These are phyloP conservation scores for Guaruba guarouba DNA, from an alignment of 2,113 vertebrate species.

Conservation along the genomic window DNA sequence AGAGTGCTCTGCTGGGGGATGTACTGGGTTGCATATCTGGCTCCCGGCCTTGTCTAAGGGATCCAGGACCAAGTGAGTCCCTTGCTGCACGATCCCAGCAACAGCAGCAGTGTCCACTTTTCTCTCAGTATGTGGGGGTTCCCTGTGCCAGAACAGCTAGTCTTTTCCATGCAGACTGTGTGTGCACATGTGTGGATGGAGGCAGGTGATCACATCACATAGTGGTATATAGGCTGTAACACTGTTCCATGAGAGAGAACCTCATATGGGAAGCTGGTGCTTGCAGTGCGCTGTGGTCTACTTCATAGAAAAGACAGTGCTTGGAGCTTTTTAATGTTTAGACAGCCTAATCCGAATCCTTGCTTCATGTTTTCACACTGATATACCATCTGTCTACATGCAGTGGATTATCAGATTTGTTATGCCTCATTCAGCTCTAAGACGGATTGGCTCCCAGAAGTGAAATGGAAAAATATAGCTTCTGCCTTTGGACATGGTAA, in stretches of 20 bases:
- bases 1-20: rapidly evolving
- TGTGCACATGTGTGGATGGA: background rate
- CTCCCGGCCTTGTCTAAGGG: background rate
- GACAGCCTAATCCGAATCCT: background rate
- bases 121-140: background rate
- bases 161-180: background rate
- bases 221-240: background rate
- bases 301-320: background rate
- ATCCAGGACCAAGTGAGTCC: background rate
- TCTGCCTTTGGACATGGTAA: background rate
- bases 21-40: background rate
- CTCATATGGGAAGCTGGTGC: rapidly evolving
- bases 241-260: background rate
- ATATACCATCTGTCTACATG: background rate
- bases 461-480: background rate
- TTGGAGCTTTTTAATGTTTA: background rate
- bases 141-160: background rate
- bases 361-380: background rate
- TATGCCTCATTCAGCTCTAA: background rate
- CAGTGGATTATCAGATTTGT: background rate
- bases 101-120: background rate
- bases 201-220: background rate
- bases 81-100: background rate
- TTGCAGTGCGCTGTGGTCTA: background rate
- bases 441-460: background rate